These are phyloP conservation scores for Athene cunicularia DNA, from an alignment of 2,113 vertebrate species.

Conservation along the genomic window DNA sequence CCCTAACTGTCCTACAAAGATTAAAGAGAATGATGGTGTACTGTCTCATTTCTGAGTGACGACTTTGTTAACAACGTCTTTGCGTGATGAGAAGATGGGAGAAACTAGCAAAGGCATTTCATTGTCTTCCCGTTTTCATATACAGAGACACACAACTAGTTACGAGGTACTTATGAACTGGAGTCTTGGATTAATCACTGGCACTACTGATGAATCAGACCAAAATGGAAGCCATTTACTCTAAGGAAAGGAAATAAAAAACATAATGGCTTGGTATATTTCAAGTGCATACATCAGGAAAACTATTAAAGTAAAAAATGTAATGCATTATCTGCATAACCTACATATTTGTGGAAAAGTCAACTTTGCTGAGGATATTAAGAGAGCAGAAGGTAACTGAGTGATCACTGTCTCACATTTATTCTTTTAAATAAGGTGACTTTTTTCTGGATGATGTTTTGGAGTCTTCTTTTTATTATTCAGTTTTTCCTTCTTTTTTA, in stretches of 20 bases:
- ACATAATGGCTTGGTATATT: neutral
- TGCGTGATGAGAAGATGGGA: neutral
- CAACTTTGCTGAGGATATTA: neutral
- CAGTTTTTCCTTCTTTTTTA: neutral
- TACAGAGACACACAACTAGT: neutral
- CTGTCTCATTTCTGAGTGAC: neutral
- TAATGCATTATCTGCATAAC: neutral
- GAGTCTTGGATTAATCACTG: neutral
- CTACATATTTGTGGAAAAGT: neutral
- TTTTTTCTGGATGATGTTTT: neutral
- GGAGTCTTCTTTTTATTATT: neutral
- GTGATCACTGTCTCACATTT: neutral
- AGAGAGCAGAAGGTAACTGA: neutral
- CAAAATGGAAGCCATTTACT: neutral
- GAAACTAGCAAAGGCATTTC: neutral
- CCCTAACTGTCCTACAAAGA: neutral
- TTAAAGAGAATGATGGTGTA: neutral
- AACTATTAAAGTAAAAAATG: neutral
- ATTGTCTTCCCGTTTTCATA: neutral
- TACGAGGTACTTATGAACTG: neutral
- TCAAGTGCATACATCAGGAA: neutral
- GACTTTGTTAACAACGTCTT: neutral
- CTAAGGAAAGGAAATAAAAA: neutral
- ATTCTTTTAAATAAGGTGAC: neutral
- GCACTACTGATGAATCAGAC: neutral